Evolutionary conservation across 2,888 invertebrate genomes (phyloP).

Genomic region (Hemistola chrysoprasaria): DNA sequence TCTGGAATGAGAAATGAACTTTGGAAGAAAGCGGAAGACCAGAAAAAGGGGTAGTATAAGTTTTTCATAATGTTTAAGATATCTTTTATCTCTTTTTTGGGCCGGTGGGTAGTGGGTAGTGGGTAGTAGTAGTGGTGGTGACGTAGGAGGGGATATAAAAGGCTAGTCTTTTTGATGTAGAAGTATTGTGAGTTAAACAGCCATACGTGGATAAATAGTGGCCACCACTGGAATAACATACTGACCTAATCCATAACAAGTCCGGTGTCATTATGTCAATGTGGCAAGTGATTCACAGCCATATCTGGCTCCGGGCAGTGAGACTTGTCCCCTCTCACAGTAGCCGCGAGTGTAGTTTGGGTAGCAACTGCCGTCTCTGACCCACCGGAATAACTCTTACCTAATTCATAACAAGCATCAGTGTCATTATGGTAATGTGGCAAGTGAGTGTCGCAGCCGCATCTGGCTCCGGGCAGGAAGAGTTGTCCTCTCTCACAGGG

Average conservation of each 20-base stretch:
- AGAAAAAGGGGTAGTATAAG: too few species aligned
- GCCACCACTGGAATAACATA: too few species aligned
- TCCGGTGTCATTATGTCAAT: conserved; percentile 86
- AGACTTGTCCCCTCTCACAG: conserved; percentile 88
- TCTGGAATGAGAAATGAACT: too few species aligned
- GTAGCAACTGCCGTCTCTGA: conserved; percentile 86
- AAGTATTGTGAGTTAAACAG: too few species aligned
- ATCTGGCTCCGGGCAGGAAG: conserved; percentile 88
- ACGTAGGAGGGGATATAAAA: too few species aligned
- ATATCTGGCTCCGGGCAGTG: conserved; percentile 88
- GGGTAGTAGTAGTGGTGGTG: too few species aligned
- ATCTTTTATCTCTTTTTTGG: too few species aligned
- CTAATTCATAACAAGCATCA: conserved; percentile 88
- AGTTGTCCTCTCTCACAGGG: conserved; percentile 90
- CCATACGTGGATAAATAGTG: too few species aligned
- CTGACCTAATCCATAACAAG: conserved; percentile 90
- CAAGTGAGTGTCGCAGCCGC: conserved; percentile 87
- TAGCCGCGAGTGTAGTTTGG: conserved; percentile 91
- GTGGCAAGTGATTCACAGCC: conserved; percentile 89
- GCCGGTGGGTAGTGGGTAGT: too few species aligned
- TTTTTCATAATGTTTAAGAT: too few species aligned
- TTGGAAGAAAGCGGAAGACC: too few species aligned
- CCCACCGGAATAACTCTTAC: conserved; percentile 68
- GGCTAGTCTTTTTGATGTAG: too few species aligned
- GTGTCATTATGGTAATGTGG: conserved; percentile 89